These are phyloP conservation scores for Laupala kohalensis DNA, from an alignment of 1,140 invertebrate species.

Conservation along the genomic window DNA sequence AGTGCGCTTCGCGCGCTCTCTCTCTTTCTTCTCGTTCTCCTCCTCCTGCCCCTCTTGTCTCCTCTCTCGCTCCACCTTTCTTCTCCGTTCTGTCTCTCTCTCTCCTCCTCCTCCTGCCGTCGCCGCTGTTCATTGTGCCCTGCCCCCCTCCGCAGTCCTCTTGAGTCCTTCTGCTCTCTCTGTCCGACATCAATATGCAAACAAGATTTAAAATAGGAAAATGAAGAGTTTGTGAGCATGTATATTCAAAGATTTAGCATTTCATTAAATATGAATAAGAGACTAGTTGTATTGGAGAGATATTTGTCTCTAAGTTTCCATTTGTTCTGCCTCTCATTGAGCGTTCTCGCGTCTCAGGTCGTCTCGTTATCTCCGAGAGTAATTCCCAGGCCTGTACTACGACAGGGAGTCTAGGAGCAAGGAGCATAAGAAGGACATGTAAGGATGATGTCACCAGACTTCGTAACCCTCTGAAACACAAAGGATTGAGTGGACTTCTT, in stretches of 20 bases:
- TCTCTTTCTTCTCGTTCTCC: not conserved
- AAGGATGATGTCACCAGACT: no score
- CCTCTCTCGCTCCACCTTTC: not conserved
- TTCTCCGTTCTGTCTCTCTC: not conserved
- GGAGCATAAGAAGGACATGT: no score
- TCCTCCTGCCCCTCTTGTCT: not conserved
- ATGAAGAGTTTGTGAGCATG: constrained; percentile 13
- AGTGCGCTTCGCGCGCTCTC: constrained; percentile 1
- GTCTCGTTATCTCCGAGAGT: not conserved
- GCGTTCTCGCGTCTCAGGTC: not conserved
- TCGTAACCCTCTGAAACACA: no score
- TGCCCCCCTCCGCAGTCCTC: not conserved
- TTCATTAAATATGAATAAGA: constrained; percentile 13
- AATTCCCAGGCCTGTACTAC: no score
- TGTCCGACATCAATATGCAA: constrained; percentile 10
- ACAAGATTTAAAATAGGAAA: constrained; percentile 15
- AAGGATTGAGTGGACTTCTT: no score
- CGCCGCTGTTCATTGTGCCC: not conserved
- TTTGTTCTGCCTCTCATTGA: not conserved
- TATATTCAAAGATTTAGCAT: constrained; percentile 15
- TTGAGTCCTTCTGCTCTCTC: not conserved
- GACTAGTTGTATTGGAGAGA: constrained; percentile 3
- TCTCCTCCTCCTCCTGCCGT: not conserved
- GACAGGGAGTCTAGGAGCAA: no score
- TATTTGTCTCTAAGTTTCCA: not conserved